Base-by-base conservation (phyloP, 37 sponge, comb jelly and placozoan species). In the Theonella swinhoei region DNA sequence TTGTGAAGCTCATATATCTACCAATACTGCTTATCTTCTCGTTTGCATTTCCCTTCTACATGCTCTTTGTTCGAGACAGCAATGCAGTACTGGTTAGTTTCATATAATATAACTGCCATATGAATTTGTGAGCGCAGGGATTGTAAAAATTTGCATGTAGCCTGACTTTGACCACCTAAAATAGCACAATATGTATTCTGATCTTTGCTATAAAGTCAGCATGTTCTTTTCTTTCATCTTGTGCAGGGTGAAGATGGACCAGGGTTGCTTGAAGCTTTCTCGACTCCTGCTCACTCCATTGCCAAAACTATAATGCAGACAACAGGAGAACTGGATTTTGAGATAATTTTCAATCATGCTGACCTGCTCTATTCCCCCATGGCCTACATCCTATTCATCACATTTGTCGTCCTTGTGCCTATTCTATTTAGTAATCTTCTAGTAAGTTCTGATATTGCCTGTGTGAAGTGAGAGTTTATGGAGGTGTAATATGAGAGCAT, bases 11-110 rank as follows among this genome's bases (percentile, higher is more conserved):
- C 22, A 43, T 80, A 42, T 80, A 69, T 11, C 70, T 80, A 24
- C 81, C 81, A 23, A 69, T 68, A 41, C 19, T 80, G 4, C 31
- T 80, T 1, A 31, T 80, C 32, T 35, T 80, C 34, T 37, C 81
- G 23, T 80, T 80, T 69, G 70, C 60, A 7, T 29, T 80, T 4
- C 81, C 81, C 2, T 69, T 69, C 70, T 80, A 80, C 70, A 80
- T 80, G 81, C 8, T 80, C 26, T 80, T 80, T 43, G 58, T 65
- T 1, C 38, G 74, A 1, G 42, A 5, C 37, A 33, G 24, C 39
- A 24, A 36, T 74, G 37, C 28, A 3, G 8, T 26, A 42, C 42
- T 22, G 2, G 42, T 14, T 20, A n/a, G n/a, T n/a, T n/a, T n/a
- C n/a, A n/a, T n/a, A n/a, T n/a, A n/a, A n/a, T n/a, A n/a, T n/a